phyloP scores from a whole-genome alignment of 2,797 vertebrate species.

The Siniperca undulata region DNA sequence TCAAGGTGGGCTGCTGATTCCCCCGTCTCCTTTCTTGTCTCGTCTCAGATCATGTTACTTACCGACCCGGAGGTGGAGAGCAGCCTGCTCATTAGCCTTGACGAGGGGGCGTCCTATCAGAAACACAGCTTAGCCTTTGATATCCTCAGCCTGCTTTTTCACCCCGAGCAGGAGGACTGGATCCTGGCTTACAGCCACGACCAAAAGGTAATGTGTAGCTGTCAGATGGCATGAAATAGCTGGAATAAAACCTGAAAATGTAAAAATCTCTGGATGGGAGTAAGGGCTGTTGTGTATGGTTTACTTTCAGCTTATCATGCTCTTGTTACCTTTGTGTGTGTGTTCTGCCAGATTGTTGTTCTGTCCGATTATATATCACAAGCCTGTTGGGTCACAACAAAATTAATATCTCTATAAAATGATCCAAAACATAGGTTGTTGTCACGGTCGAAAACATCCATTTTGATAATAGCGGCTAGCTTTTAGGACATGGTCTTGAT shows the following conservation, averaged over 20 bases:
- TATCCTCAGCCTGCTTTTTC: slow-evolving; percentile 95
- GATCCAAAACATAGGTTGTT: slow-evolving; percentile 25
- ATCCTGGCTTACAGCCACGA: slow-evolving; percentile 95
- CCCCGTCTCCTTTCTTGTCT: slow-evolving; percentile 70
- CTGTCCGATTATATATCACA: slow-evolving; percentile 14
- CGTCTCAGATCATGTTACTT: slow-evolving; percentile 92
- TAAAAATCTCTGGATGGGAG: slow-evolving; percentile 21
- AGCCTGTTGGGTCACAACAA: not conserved
- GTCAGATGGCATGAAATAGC: slow-evolving; percentile 51
- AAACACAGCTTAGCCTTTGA: slow-evolving; percentile 94
- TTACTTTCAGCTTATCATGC: slow-evolving; percentile 24
- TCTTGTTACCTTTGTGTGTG: slow-evolving; percentile 1
- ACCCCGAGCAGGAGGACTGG: slow-evolving; percentile 95
- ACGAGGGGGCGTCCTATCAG: slow-evolving; percentile 95
- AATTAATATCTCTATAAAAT: slow-evolving; percentile 21
- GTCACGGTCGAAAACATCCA: slow-evolving; percentile 27
- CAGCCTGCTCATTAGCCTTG: slow-evolving; percentile 95
- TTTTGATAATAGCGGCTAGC: slow-evolving; percentile 25
- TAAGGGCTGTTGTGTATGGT: slow-evolving; percentile 14
- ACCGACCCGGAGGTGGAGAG: slow-evolving; percentile 96
- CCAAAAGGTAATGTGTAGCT: slow-evolving; percentile 88
- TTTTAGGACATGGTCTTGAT: slow-evolving; percentile 19
- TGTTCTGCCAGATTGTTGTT: slow-evolving; percentile 14
- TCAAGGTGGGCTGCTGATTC: slow-evolving; percentile 72
- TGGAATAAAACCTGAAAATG: slow-evolving; percentile 45